Evolutionary conservation across 2,797 vertebrate species (phyloP).

Genomic region (Astyanax mexicanus): DNA sequence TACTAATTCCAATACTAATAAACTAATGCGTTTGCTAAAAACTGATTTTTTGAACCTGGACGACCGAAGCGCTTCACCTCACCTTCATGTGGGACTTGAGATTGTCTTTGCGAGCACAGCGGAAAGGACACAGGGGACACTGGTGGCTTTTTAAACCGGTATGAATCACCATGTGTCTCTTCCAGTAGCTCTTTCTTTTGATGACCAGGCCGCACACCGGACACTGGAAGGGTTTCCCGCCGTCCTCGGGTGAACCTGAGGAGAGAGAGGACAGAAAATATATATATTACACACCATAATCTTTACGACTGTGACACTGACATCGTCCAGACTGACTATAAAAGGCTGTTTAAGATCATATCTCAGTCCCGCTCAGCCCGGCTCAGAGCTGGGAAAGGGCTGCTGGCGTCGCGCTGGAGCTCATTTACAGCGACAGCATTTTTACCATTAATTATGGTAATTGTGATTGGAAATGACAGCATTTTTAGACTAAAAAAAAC

Average conservation of each 20-base stretch:
- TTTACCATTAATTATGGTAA: no score
- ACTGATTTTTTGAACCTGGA: not conserved
- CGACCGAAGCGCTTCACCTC: conserved; percentile 50
- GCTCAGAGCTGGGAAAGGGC: not conserved
- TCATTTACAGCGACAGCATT: no score
- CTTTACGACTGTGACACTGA: not conserved
- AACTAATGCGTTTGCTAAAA: no score
- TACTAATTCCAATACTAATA: no score
- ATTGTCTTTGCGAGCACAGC: conserved; percentile 99
- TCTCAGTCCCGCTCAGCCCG: not conserved
- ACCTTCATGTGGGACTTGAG: conserved; percentile 99
- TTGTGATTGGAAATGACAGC: not conserved
- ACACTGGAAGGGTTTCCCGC: conserved; percentile 98
- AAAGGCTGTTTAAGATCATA: conserved; percentile 15
- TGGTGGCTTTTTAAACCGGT: conserved; percentile 99
- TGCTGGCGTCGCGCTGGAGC: no score
- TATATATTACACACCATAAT: conserved; percentile 23
- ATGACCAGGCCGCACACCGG: conserved; percentile 98
- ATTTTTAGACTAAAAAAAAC: not conserved
- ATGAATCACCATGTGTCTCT: conserved; percentile 99
- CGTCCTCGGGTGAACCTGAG: conserved; percentile 93
- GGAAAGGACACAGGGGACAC: conserved; percentile 97
- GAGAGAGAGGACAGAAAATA: conserved; percentile 2
- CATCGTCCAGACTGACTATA: not conserved
- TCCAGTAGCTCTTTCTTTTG: conserved; percentile 99